Evolutionary conservation across 2,888 invertebrate genomes (phyloP), one percentile per base, ranked within the genome.

Genomic region (Sympetrum striolatum): DNA sequence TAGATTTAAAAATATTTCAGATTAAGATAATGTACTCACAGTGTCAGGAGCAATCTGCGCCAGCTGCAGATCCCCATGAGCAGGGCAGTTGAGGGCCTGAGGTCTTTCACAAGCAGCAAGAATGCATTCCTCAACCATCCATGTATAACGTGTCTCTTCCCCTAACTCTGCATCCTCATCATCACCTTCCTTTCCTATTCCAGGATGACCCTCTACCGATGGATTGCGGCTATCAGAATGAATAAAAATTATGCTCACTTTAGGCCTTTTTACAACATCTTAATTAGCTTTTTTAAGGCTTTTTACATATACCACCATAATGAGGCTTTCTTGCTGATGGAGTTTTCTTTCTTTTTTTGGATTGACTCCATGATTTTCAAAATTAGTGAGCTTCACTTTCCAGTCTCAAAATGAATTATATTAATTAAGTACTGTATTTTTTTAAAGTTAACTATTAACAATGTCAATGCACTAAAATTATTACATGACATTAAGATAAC

Each of bases 91-190:
- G 79, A 98, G 95, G 92, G 95, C 94, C 92, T 96, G 96, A 37
- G 86, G 86, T 90, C 95, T 95, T 92, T 96, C 96, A 94, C 98
- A 97, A 0, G 98, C 98, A 0, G 97, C 96, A 90, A 99, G 95
- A 93, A 99, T 98, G 94, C 99, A 99, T 93, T 99, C 98, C 94
- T 99, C 99, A 39, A 99, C 97, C 94, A 98, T 97, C 97, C 98
- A 98, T 15, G 96, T 96, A 93, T 97, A 97, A 90, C 94, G 94
- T 92, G 93, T 94, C 22, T 1, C 91, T 82, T 90, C 90, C 81
- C 81, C 86, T 22, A 60, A 58, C n/a, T 60, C 82, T 58, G 82
- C 18, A 15, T 58, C 86, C 58, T 86, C 86, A 22, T 86, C 86
- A 22, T 86, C 86, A 3, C 86, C 86, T 22, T 86, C 86, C 80